Evolutionary conservation across 2,797 vertebrate genomes (phyloP).

Genomic region (Lacerta bilineata): DNA sequence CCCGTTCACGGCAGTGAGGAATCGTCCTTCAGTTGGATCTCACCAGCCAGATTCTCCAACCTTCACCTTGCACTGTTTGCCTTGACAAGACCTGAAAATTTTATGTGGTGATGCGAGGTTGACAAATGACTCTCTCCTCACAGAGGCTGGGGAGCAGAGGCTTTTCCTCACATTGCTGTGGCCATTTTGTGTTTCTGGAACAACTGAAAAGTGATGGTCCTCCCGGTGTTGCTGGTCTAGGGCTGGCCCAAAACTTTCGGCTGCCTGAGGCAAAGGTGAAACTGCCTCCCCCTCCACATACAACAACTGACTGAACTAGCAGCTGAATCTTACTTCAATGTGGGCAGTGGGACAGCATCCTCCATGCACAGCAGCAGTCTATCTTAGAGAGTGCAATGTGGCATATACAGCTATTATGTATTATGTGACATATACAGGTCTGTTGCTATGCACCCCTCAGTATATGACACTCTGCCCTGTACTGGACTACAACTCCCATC

Average conservation of each 20-base stretch:
- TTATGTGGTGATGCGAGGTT: not conserved
- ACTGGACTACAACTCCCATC: not conserved
- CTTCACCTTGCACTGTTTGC: not conserved
- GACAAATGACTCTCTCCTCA: not conserved
- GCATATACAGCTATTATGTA: too few species aligned
- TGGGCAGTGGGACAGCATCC: not conserved
- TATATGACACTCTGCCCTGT: too few species aligned
- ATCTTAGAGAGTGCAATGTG: not conserved
- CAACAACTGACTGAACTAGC: too few species aligned
- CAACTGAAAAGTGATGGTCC: too few species aligned
- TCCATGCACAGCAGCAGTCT: not conserved
- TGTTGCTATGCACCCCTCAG: too few species aligned
- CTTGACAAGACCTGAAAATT: not conserved
- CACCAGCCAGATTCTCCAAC: not conserved
- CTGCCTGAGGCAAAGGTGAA: not conserved
- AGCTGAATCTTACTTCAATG: not conserved
- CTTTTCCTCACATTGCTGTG: not conserved
- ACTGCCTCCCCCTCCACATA: too few species aligned
- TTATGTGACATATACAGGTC: too few species aligned
- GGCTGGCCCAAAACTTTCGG: not conserved
- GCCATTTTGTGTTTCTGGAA: not conserved
- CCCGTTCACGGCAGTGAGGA: too few species aligned
- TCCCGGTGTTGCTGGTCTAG: not conserved
- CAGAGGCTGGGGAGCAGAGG: too few species aligned
- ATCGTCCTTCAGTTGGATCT: not conserved